These are phyloP conservation scores for Tinea semifulvella DNA, from an alignment of 2,888 invertebrate species.

Conservation along the genomic window DNA sequence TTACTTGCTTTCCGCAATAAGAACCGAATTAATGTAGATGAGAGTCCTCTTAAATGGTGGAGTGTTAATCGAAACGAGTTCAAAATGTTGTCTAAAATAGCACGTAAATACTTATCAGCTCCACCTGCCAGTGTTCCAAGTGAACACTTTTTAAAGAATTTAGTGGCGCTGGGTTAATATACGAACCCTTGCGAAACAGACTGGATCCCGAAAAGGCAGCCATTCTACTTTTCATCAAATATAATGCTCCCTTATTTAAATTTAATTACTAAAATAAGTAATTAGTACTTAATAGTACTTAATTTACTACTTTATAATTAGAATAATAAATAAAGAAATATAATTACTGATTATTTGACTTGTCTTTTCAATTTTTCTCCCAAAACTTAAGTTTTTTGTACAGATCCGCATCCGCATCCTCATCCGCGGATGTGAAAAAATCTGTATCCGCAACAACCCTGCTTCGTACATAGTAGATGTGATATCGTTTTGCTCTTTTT, in stretches of 20 bases:
- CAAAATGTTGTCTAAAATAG: slow-evolving; percentile 10
- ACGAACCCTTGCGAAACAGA: slow-evolving; percentile 17
- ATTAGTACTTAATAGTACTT: neutral
- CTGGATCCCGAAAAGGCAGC: slow-evolving; percentile 10
- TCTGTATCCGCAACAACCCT: too few species aligned
- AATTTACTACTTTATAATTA: neutral
- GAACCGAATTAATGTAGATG: slow-evolving; percentile 19
- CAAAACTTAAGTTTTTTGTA: too few species aligned
- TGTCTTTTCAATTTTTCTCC: too few species aligned
- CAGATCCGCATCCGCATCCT: too few species aligned
- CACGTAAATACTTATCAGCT: slow-evolving; percentile 18
- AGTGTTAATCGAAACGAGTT: slow-evolving; percentile 6
- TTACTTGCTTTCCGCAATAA: slow-evolving; percentile 19
- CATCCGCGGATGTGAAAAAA: too few species aligned
- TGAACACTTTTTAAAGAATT: slow-evolving; percentile 22
- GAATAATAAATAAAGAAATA: neutral
- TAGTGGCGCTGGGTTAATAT: slow-evolving; percentile 20
- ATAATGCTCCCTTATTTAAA: slow-evolving; percentile 9
- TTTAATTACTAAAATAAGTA: slow-evolving; percentile 4
- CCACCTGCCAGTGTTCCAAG: slow-evolving; percentile 23
- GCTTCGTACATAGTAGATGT: too few species aligned
- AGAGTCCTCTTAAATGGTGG: slow-evolving; percentile 16
- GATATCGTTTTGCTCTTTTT: too few species aligned
- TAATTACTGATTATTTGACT: too few species aligned
- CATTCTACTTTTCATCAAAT: slow-evolving; percentile 9